These are phyloP conservation scores for Linurgus olivaceus DNA, from an alignment of 2,797 vertebrate species.

Conservation along the genomic window DNA sequence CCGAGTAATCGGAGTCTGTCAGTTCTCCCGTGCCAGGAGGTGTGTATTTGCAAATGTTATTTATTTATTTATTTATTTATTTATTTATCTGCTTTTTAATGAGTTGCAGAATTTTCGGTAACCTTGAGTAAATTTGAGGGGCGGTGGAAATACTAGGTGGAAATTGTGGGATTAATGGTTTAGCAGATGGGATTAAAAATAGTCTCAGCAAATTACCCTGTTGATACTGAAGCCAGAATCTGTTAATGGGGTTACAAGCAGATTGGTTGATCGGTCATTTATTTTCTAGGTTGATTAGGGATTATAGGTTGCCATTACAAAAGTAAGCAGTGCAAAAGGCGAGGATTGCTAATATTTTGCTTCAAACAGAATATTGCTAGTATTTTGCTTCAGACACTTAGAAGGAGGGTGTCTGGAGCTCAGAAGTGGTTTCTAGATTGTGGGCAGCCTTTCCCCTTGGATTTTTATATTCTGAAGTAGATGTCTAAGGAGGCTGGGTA, in stretches of 20 bases:
- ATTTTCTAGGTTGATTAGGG: constrained; percentile 72
- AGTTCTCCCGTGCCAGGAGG: not conserved
- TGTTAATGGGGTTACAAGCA: constrained; percentile 69
- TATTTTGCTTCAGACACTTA: not conserved
- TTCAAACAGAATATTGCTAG: not conserved
- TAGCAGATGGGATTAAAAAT: constrained; percentile 69
- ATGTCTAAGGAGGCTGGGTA: not conserved
- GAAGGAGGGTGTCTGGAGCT: not conserved
- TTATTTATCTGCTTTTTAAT: constrained; percentile 25
- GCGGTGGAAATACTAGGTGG: not conserved
- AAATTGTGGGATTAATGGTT: constrained; percentile 68
- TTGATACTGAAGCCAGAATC: constrained; percentile 65
- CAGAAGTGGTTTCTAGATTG: not conserved
- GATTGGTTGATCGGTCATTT: constrained; percentile 67
- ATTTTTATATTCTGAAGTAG: not conserved
- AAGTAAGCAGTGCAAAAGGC: not conserved
- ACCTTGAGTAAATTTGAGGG: not conserved
- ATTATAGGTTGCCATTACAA: constrained; percentile 42
- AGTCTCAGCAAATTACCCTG: constrained; percentile 62
- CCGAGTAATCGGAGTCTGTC: constrained; percentile 2
- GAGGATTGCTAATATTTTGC: not conserved
- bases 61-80: constrained; percentile 38
- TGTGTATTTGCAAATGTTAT: constrained; percentile 6
- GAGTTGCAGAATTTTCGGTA: not conserved
- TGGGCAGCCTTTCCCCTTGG: not conserved